Evolutionary conservation across 2,888 invertebrate species (phyloP).

Genomic region (Drosophila subquinaria): DNA sequence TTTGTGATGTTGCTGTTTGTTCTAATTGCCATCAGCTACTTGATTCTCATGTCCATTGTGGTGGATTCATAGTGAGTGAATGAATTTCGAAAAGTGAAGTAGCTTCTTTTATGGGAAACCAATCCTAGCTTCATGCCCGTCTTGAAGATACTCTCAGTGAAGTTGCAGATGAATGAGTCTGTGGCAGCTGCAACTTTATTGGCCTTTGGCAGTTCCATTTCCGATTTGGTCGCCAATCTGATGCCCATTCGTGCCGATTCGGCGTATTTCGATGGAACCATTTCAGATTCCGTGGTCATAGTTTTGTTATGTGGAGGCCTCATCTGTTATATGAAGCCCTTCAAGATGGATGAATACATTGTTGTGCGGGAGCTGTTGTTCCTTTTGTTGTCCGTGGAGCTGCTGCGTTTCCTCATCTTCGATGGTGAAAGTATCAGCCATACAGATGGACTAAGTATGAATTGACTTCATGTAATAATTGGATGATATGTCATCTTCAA

Average conservation of each 20-base stretch:
- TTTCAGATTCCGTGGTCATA: constrained; percentile 31
- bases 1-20: constrained; percentile 32
- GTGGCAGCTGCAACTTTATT: constrained; percentile 54
- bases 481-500: background rate
- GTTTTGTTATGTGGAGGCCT: constrained; percentile 54
- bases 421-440: background rate
- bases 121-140: constrained; percentile 50
- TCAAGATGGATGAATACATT: constrained; percentile 49
- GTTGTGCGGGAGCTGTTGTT: constrained; percentile 52
- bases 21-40: constrained; percentile 20
- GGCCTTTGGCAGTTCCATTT: constrained; percentile 45
- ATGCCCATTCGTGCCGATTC: constrained; percentile 31
- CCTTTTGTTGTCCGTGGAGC: constrained; percentile 32
- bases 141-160: constrained; percentile 54
- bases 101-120: background rate
- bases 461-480: background rate
- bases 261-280: constrained; percentile 26
- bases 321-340: constrained; percentile 59
- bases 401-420: constrained; percentile 21
- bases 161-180: constrained; percentile 56
- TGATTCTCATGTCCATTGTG: constrained; percentile 48
- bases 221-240: constrained; percentile 59
- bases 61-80: constrained; percentile 48
- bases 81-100: background rate
- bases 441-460: constrained; percentile 33